These are phyloP conservation scores for Danionella dracula DNA, from an alignment of 2,797 vertebrate genomes.

Conservation along the genomic window DNA sequence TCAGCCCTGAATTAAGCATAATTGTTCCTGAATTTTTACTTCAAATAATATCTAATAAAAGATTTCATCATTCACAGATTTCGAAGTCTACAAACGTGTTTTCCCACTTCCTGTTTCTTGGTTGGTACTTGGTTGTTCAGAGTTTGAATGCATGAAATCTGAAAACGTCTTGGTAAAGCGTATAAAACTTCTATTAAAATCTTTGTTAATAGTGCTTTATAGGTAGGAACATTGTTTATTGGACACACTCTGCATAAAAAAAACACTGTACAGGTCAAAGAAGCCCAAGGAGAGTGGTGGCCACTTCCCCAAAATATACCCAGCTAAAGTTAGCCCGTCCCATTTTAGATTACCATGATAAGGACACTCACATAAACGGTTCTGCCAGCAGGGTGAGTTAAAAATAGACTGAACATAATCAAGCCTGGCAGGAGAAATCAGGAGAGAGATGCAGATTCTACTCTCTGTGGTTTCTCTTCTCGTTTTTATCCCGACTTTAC, in stretches of 20 bases:
- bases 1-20: no score
- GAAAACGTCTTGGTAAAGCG: no score
- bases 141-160: no score
- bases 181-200: no score
- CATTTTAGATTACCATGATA: conserved; percentile 62
- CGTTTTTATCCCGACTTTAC: conserved; percentile 32
- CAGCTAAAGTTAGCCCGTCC: conserved; percentile 65
- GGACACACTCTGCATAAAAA: conserved; percentile 38
- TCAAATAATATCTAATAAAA: no score
- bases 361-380: conserved; percentile 46
- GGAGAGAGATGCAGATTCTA: neutral
- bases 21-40: no score
- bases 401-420: conserved; percentile 35
- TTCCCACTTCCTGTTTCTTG: no score
- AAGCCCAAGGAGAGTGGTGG: conserved; percentile 38
- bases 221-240: no score
- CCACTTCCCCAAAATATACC: conserved; percentile 45
- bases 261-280: conserved; percentile 72
- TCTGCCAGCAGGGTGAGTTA: conserved; percentile 35
- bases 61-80: no score
- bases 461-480: conserved; percentile 35
- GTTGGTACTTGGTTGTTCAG: no score
- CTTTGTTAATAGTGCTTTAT: no score
- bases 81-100: no score
- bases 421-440: conserved; percentile 12